Base-by-base conservation (phyloP, 1,140 invertebrate genomes). In the Heterodera carotae region DNA sequence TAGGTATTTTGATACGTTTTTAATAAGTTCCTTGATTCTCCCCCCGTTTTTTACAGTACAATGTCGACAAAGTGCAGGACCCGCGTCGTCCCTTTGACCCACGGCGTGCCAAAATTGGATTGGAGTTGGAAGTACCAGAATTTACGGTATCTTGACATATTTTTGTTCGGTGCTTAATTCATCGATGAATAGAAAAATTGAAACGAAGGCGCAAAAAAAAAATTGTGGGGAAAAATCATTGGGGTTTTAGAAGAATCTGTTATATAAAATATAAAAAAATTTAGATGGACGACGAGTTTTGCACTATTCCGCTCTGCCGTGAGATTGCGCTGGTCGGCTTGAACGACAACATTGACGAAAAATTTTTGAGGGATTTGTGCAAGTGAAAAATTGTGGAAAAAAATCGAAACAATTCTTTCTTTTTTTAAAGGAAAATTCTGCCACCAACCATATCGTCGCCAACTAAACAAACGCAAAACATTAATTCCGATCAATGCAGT, bases 261-360 rank as follows among this genome's bases (percentile, higher is more conserved):
- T n/a, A n/a, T n/a, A n/a, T n/a, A n/a, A n/a, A n/a, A n/a, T n/a
- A n/a, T n/a, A 43, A 75, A 76, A 33, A 64, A 68, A 29, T 75
- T 64, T 15, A 77, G 76, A n/a, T 77, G n/a, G 76, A 77, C 25
- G 76, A 77, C n/a, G 53, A 77, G 18, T 77, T 69, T 59, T 69
- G 66, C 12, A 62, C 76, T 8, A 69, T 77, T 68, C 76, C 76
- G 12, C 43, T 69, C 29, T 69, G 8, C 22, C 66, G 76, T 22
- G 76, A 77, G 53, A 60, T 77, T 2, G 39, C 76, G 15, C 22
- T 77, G 25, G 68, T 69, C 70, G 76, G 76, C 22, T 56, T 77
- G 8, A 77, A 77, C 68, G 76, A 77, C 34, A 77, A 77, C 39
- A 64, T 77, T 60, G 69, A 77, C 48, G 76, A 77, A 59, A 77